These are phyloP conservation scores for Xenus cinereus DNA, from an alignment of 2,113 vertebrate species.

Conservation along the genomic window DNA sequence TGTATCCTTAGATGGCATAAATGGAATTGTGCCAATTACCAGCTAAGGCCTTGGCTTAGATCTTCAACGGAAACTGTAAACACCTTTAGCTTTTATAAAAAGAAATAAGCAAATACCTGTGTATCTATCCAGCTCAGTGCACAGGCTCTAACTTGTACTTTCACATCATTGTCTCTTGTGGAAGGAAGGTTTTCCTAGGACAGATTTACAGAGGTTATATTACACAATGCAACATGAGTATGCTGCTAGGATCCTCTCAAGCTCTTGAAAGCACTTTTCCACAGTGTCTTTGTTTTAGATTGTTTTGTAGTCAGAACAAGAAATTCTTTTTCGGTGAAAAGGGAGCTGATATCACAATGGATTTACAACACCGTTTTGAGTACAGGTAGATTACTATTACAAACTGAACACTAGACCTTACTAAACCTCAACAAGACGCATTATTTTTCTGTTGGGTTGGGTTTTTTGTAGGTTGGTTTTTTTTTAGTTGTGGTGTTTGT, in stretches of 20 bases:
- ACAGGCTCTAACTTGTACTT: conserved; percentile 92
- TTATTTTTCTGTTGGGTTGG: background rate
- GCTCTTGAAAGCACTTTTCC: background rate
- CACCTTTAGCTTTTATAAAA: background rate
- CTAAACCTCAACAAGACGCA: background rate
- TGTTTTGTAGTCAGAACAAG: background rate
- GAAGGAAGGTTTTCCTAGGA: conserved; percentile 78
- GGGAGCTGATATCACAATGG: background rate
- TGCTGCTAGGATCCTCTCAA: background rate
- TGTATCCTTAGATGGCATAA: background rate
- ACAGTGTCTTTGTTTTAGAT: background rate
- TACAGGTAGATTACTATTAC: background rate
- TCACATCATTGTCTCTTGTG: conserved; percentile 80
- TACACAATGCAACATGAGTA: background rate
- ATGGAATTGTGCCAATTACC: background rate
- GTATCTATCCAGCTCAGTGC: conserved; percentile 87
- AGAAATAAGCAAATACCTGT: conserved; percentile 75
- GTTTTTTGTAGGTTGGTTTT: background rate
- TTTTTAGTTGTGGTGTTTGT: background rate
- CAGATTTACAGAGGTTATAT: background rate
- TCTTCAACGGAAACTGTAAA: background rate
- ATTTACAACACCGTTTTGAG: background rate
- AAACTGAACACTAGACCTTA: background rate
- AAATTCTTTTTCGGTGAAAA: background rate
- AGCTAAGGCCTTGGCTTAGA: background rate